Evolutionary conservation across 2,888 invertebrate species (phyloP).

Genomic region (Scaptomyza tumidula): DNA sequence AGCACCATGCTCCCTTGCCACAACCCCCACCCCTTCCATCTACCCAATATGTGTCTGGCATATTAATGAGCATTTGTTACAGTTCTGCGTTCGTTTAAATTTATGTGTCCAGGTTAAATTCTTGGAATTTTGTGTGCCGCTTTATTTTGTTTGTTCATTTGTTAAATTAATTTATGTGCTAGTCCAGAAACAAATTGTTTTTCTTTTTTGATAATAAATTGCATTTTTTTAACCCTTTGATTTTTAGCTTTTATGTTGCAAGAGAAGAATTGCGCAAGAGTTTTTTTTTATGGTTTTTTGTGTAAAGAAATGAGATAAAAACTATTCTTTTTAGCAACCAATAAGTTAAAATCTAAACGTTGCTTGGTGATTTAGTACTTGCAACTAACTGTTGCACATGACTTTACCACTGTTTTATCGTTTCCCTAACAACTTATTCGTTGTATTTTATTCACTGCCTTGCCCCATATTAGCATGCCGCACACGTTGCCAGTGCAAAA

Average conservation of each 20-base stretch:
- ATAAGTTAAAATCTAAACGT: background rate
- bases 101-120: constrained; percentile 78
- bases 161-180: constrained; percentile 70
- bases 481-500: constrained; percentile 37
- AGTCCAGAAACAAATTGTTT: constrained; percentile 26
- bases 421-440: too few species aligned
- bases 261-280: constrained; percentile 11
- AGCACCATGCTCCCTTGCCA: background rate
- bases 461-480: constrained; percentile 36
- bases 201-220: constrained; percentile 40
- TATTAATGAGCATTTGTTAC: constrained; percentile 79
- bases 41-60: constrained; percentile 57
- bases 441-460: background rate
- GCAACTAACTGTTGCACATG: constrained; percentile 31
- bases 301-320: background rate
- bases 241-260: constrained; percentile 8
- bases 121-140: constrained; percentile 60
- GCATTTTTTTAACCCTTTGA: constrained; percentile 41
- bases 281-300: background rate
- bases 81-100: constrained; percentile 52
- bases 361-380: constrained; percentile 3
- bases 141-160: constrained; percentile 66
- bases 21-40: background rate
- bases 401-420: background rate
- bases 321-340: background rate